phyloP scores from a whole-genome alignment of 1,140 invertebrate species.

The Araneus ventricosus region DNA sequence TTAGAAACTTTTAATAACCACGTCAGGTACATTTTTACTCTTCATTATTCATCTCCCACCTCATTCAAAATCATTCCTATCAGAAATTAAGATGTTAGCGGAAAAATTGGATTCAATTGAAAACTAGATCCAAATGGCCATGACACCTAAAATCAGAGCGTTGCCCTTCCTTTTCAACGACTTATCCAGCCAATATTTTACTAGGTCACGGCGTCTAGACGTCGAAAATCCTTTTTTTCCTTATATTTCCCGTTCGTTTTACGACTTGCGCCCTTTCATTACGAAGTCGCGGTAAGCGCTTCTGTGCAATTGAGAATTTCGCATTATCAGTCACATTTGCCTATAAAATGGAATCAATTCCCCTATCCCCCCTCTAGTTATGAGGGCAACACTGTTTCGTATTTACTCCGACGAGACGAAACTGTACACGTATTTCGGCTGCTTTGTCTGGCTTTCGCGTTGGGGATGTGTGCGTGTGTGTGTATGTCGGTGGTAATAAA shows the following conservation, averaged over 20 bases:
- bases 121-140: slow-evolving; percentile 15
- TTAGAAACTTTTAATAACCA: not conserved
- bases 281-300: not conserved
- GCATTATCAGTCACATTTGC: slow-evolving; percentile 28
- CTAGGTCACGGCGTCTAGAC: slow-evolving; percentile 62
- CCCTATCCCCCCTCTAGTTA: not conserved
- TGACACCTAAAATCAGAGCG: slow-evolving; percentile 33
- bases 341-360: slow-evolving; percentile 21
- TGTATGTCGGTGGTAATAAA: not conserved
- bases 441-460: not conserved
- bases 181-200: slow-evolving; percentile 39
- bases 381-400: not conserved
- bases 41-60: not conserved
- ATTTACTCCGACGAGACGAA: not conserved
- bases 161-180: not conserved
- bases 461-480: not conserved
- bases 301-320: not conserved
- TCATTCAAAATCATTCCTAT: not conserved
- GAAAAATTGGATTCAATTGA: not conserved
- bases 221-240: slow-evolving; percentile 19
- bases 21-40: not conserved
- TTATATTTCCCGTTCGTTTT: not conserved
- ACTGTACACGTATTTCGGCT: not conserved
- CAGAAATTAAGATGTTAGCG: not conserved
- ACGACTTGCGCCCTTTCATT: slow-evolving; percentile 42